Conservation (phyloP, 2,888 invertebrate species). For the Caenorhabditis doughertyi region DNA sequence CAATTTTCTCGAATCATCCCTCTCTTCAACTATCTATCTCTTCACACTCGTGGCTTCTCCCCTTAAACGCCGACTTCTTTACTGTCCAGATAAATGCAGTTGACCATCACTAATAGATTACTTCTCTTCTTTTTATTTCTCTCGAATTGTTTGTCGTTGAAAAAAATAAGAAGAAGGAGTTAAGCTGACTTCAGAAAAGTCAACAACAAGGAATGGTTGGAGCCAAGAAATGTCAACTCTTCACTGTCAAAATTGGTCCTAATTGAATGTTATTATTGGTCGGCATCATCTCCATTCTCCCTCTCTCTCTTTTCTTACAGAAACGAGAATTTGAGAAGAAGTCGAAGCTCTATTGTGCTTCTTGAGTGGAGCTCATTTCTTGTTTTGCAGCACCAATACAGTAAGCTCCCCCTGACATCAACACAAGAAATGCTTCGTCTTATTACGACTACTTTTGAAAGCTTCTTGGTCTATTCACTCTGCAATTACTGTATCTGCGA, state of each 20-base stretch:
- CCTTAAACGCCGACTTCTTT: slow-evolving; percentile 11
- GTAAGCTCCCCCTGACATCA: background rate
- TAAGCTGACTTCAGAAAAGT: slow-evolving; percentile 16
- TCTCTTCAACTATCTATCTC: slow-evolving; percentile 5
- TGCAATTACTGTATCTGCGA: background rate
- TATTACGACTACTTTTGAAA: too few relatives aligned
- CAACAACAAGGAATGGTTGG: slow-evolving; percentile 23
- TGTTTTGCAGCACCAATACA: background rate
- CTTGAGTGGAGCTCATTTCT: slow-evolving; percentile 15
- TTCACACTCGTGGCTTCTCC: slow-evolving; percentile 25
- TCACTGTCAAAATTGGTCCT: slow-evolving; percentile 42
- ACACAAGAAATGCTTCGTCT: too few relatives aligned
- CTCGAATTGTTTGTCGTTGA: background rate
- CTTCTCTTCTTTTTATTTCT: background rate
- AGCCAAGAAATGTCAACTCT: slow-evolving; percentile 7
- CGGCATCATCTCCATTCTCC: slow-evolving; percentile 32
- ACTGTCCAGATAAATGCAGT: background rate
- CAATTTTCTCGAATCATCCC: slow-evolving; percentile 53
- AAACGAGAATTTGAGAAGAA: background rate
- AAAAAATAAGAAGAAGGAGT: background rate
- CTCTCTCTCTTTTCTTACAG: background rate
- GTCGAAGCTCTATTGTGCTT: slow-evolving; percentile 17
- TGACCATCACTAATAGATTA: slow-evolving; percentile 18
- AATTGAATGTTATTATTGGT: slow-evolving; percentile 57
- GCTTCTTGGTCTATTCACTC: background rate